Conservation (phyloP, 2,797 vertebrate genomes). For the Gambusia yucatana region DNA sequence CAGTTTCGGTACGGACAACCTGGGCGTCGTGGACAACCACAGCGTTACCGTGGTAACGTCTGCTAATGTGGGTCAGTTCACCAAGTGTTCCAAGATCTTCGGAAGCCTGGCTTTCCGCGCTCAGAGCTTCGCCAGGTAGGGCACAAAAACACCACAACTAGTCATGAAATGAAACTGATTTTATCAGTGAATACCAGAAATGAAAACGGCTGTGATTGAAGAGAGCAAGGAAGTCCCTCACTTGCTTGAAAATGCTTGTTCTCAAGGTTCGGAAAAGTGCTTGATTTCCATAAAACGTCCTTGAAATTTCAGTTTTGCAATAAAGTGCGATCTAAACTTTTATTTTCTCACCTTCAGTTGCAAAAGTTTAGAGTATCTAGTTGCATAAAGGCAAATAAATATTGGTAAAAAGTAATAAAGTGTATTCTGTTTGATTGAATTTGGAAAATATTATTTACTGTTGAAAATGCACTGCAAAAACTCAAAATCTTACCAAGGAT, state of each 20-base stretch:
- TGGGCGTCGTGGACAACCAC: constrained; percentile 71
- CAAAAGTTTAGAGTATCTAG: too few relatives aligned
- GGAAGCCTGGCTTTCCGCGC: constrained; percentile 91
- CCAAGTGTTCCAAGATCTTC: constrained; percentile 91
- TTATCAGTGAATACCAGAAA: background rate
- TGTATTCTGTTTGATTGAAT: too few relatives aligned
- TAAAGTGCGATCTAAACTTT: too few relatives aligned
- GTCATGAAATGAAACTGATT: constrained; percentile 5
- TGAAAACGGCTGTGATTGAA: background rate
- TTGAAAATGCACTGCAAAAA: too few relatives aligned
- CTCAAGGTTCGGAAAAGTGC: too few relatives aligned
- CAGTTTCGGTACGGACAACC: constrained; percentile 89
- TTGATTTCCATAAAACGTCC: too few relatives aligned
- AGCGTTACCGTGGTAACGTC: constrained; percentile 83
- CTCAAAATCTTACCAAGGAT: too few relatives aligned
- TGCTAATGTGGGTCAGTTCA: constrained; percentile 88
- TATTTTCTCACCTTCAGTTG: too few relatives aligned
- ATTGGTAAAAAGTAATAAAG: too few relatives aligned
- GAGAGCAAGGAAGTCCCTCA: background rate
- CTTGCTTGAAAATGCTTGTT: background rate
- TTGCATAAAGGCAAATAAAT: too few relatives aligned
- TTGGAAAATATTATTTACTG: too few relatives aligned
- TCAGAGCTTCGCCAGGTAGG: constrained; percentile 88
- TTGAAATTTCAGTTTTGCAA: too few relatives aligned
- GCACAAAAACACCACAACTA: background rate